These are phyloP conservation scores for Teinopalpus imperialis DNA, from an alignment of 2,888 invertebrate species.

Conservation along the genomic window DNA sequence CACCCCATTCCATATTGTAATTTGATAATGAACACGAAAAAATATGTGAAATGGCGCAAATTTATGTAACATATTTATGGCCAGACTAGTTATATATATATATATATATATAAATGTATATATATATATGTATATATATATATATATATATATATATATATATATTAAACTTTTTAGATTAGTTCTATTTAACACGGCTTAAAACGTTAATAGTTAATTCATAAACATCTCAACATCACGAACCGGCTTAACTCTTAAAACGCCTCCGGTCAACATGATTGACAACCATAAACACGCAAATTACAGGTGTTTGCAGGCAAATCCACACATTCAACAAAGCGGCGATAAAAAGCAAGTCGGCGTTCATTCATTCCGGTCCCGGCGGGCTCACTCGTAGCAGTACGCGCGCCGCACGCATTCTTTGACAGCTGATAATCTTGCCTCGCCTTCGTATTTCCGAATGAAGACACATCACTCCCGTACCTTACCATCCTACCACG, in stretches of 20 bases:
- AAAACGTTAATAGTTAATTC: constrained; percentile 4
- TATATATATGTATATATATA: too few species aligned
- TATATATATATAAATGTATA: too few species aligned
- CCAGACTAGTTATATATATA: too few species aligned
- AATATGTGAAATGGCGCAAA: too few species aligned
- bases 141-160: too few species aligned
- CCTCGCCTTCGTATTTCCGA: constrained; percentile 48
- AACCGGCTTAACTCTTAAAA: constrained; percentile 17
- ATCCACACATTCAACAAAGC: constrained; percentile 56
- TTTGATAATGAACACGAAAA: too few species aligned
- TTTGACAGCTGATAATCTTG: constrained; percentile 59
- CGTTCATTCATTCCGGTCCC: constrained; percentile 42
- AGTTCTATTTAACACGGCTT: too few species aligned
- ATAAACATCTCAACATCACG: constrained; percentile 6
- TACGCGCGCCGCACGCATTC: constrained; percentile 54
- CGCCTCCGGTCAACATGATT: constrained; percentile 21
- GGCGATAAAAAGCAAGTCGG: constrained; percentile 68
- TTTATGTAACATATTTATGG: too few species aligned
- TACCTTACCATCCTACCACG: constrained; percentile 23
- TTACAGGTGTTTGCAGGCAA: constrained; percentile 67
- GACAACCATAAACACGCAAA: constrained; percentile 45
- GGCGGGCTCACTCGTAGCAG: constrained; percentile 28
- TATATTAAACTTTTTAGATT: too few species aligned
- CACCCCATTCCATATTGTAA: too few species aligned
- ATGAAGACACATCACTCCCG: constrained; percentile 33